phyloP scores from a whole-genome alignment of 2,113 vertebrate species.

The Meles meles region DNA sequence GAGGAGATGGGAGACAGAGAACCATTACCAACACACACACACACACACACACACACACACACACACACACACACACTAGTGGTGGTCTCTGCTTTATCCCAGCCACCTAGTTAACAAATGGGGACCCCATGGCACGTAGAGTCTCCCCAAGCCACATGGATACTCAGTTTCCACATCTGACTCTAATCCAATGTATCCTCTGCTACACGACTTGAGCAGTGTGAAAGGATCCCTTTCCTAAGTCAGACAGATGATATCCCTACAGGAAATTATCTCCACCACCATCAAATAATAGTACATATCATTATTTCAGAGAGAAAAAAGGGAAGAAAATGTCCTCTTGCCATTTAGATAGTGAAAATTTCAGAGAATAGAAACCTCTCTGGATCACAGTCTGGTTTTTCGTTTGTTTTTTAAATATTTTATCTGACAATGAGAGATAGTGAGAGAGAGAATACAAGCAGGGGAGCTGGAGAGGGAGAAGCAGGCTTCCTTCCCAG shows the following conservation, averaged over 20 bases:
- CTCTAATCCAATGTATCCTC: not conserved
- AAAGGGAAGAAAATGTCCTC: not conserved
- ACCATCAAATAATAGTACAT: not conserved
- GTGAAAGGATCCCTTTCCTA: not conserved
- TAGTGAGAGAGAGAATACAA: too few species aligned
- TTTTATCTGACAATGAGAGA: too few species aligned
- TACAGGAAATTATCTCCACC: not conserved
- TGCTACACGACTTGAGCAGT: not conserved
- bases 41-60: too few species aligned
- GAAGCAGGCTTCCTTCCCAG: too few species aligned
- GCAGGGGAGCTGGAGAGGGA: too few species aligned
- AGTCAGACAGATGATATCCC: not conserved
- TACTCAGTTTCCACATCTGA: not conserved
- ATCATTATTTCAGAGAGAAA: not conserved
- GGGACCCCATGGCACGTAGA: not conserved
- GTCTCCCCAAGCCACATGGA: not conserved
- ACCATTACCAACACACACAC: not conserved
- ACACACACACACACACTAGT: too few species aligned
- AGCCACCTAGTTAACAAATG: not conserved
- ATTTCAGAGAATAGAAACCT: not conserved
- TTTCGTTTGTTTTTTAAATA: too few species aligned
- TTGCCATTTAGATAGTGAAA: not conserved
- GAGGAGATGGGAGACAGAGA: not conserved
- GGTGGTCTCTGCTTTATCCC: not conserved
- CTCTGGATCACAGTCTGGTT: not conserved